Evolutionary conservation across 1,140 invertebrate genomes (phyloP).

Genomic region (Bombus turneri): DNA sequence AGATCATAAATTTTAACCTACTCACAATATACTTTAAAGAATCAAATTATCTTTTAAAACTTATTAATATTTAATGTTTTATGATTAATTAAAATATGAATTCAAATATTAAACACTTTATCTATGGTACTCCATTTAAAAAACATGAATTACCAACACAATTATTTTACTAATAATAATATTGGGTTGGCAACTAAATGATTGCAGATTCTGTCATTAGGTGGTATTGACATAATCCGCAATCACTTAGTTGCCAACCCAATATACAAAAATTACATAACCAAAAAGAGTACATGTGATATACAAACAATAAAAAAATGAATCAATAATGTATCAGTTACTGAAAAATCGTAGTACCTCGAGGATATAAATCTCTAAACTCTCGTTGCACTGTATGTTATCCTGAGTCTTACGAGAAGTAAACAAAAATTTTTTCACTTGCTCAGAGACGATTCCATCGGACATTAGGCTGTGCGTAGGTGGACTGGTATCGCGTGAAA

Average conservation of each 20-base stretch:
- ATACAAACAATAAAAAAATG: conserved; percentile 12
- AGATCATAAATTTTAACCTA: neutral
- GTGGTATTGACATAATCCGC: too few species aligned
- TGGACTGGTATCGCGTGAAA: conserved; percentile 74
- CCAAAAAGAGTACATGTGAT: conserved; percentile 68
- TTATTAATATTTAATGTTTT: neutral
- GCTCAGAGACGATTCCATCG: conserved; percentile 87
- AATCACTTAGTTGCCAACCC: too few species aligned
- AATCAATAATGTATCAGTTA: neutral
- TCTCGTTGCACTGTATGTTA: conserved; percentile 85
- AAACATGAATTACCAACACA: neutral
- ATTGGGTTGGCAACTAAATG: too few species aligned
- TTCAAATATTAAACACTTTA: neutral
- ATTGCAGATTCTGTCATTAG: too few species aligned
- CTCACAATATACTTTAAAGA: neutral
- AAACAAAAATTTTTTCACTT: conserved; percentile 92
- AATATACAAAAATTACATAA: conserved; percentile 47
- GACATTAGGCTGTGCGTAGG: conserved; percentile 84
- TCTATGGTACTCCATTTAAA: neutral
- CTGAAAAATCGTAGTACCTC: conserved; percentile 83
- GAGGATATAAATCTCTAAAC: conserved; percentile 90
- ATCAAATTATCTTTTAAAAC: neutral
- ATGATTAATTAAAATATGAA: neutral
- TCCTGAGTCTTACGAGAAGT: conserved; percentile 85
- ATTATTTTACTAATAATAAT: neutral